A percentile compares a stretch with the other conserved stretches of the same genome.
Conservation (phyloP, 2,888 invertebrate species). For the Allolobophora icterica region DNA sequence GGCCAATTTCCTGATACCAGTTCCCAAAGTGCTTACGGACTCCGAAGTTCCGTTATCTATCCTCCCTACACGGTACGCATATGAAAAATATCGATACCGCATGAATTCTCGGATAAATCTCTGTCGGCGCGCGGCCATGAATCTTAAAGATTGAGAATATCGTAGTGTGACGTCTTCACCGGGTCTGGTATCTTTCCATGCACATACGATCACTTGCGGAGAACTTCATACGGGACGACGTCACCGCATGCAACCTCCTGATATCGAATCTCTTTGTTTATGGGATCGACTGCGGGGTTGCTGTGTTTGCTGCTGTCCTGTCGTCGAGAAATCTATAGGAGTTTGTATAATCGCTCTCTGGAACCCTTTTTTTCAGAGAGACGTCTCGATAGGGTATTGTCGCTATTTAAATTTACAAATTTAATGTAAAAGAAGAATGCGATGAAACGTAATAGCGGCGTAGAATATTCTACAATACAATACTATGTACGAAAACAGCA, state of each 20-base stretch:
- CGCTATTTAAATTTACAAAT: not conserved
- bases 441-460: too few species aligned
- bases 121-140: not conserved
- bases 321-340: not conserved
- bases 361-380: not conserved
- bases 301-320: not conserved
- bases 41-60: not conserved
- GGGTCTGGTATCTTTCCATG: not conserved
- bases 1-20: conserved; percentile 11
- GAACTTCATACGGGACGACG: not conserved
- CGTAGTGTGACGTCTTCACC: not conserved
- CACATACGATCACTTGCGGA: not conserved
- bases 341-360: not conserved
- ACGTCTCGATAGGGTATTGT: not conserved
- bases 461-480: too few species aligned
- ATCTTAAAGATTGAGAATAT: not conserved
- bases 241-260: not conserved
- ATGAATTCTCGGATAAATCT: not conserved
- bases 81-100: not conserved
- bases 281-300: not conserved
- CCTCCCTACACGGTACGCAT: not conserved
- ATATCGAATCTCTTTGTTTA: not conserved
- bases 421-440: not conserved
- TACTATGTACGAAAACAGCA: too few species aligned
- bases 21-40: not conserved